Percentiles rank a stretch among this genome's conserved stretches.
Evolutionary conservation across 2,113 vertebrate genomes (phyloP).

Genomic region (Collichthys lucidus): DNA sequence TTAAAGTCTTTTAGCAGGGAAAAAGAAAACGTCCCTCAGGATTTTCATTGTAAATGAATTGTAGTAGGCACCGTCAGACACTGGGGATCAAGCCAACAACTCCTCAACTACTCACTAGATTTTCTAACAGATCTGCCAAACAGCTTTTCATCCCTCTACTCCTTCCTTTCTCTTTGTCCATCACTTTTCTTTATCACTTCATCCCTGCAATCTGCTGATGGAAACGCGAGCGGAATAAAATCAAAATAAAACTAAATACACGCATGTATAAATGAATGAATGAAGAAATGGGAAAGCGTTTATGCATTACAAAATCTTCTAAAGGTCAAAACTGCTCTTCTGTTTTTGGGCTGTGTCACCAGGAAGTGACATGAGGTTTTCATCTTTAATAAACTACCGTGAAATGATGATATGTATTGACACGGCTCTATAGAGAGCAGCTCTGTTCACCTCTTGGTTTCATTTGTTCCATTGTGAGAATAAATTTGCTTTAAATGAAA

Average conservation of each 20-base stretch:
- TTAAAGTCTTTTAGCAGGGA: slow-evolving; percentile 13
- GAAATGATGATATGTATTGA: slow-evolving; percentile 10
- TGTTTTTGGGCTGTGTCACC: slow-evolving; percentile 8
- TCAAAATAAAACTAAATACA: not conserved
- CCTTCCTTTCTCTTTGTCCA: slow-evolving; percentile 23
- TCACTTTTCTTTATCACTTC: slow-evolving; percentile 37
- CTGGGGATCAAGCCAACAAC: slow-evolving; percentile 65
- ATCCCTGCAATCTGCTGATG: slow-evolving; percentile 25
- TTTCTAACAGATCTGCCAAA: slow-evolving; percentile 48
- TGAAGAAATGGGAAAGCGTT: not conserved
- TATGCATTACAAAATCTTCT: slow-evolving; percentile 7
- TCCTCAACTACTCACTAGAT: slow-evolving; percentile 50
- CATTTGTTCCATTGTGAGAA: not conserved
- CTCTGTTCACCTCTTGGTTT: not conserved
- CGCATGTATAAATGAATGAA: not conserved
- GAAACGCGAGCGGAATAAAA: slow-evolving; percentile 17
- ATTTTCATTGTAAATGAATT: slow-evolving; percentile 54
- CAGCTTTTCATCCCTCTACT: slow-evolving; percentile 25
- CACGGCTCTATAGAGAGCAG: not conserved
- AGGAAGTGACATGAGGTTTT: slow-evolving; percentile 2
- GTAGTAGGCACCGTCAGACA: slow-evolving; percentile 54
- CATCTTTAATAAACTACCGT: slow-evolving; percentile 5
- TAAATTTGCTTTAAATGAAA: not conserved
- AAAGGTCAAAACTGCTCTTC: slow-evolving; percentile 3
- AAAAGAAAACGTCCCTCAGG: slow-evolving; percentile 43